phyloP scores from a whole-genome alignment of 2,113 vertebrate genomes.

The Oryzias javanicus region DNA sequence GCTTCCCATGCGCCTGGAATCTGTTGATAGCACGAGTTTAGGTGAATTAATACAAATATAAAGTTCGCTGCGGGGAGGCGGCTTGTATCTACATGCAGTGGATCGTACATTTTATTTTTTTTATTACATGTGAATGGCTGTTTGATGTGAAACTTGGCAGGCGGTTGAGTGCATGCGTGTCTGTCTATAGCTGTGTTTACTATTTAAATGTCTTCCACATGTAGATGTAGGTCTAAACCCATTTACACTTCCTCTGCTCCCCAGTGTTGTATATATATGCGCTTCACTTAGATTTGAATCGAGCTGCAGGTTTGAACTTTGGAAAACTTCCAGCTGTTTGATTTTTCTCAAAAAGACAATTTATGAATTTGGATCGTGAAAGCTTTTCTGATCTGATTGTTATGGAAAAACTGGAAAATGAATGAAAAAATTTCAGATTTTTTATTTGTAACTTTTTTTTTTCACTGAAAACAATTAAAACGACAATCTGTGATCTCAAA shows the following conservation, averaged over 20 bases:
- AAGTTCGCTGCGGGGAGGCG: slow-evolving; percentile 12
- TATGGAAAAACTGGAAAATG: background rate
- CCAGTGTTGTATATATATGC: background rate
- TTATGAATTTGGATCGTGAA: too few species aligned
- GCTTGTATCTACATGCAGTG: slow-evolving; percentile 9
- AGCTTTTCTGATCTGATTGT: too few species aligned
- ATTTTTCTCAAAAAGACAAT: too few species aligned
- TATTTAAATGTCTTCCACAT: slow-evolving; percentile 72
- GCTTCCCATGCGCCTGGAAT: slow-evolving; percentile 27
- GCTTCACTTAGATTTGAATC: background rate
- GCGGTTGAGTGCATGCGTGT: slow-evolving; percentile 55
- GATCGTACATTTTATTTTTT: slow-evolving; percentile 20
- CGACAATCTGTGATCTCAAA: too few species aligned
- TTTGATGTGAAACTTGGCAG: slow-evolving; percentile 54
- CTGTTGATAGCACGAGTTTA: slow-evolving; percentile 32
- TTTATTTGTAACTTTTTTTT: too few species aligned
- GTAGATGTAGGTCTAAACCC: slow-evolving; percentile 58
- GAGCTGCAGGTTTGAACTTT: background rate
- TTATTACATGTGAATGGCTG: slow-evolving; percentile 12
- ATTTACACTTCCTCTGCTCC: slow-evolving; percentile 36
- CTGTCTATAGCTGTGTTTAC: slow-evolving; percentile 42
- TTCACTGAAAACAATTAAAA: too few species aligned
- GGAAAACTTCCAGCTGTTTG: background rate
- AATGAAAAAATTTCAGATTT: background rate
- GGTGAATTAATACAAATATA: slow-evolving; percentile 18